Evolutionary conservation across 2,113 vertebrate species (phyloP), one percentile per base, ranked within the genome.

Genomic region (Orycteropus afer): DNA sequence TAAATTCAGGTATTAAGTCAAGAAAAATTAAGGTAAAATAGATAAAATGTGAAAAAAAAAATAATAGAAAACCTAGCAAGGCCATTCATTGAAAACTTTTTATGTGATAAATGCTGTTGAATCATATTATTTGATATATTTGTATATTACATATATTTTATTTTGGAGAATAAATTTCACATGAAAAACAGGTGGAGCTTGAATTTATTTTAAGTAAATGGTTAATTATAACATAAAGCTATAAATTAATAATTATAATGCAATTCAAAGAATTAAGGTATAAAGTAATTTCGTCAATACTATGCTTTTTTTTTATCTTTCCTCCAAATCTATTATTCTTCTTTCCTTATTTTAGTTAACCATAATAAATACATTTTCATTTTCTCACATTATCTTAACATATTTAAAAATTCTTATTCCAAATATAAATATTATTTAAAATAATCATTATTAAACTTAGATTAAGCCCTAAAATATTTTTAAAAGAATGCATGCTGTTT

Each of bases 371-470:
- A 86, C 42, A 37, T 86, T 27, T 63, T 45, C 47, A 59, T 63
- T 40, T 74, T 78, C 80, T 45, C 7, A 73, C 13, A 86, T 45
- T 49, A 86, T 4, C 6, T 69, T 89, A 86, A 1, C 1, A 22
- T 77, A 74, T 42, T 13, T 83, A 22, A 86, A 78, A 94, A 92
- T 87, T 83, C 74, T 79, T 87, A 67, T 84, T 94, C 29, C 47
- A 87, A 55, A 37, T 53, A 5, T 89, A 83, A 77, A 23, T 83
- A 32, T 29, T 93, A 0, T 49, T 85, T 63, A 42, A 92, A 89
- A 51, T 80, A 84, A 76, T 73, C 86, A 90, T 95, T 57, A 65
- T 40, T 88, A 32, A 76, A 9, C 27, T 27, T 88, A 22, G 67
- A 49, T 71, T 87, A 89, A 67, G 3, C 6, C 8, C 34, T 91